phyloP scores from a whole-genome alignment of 2,888 invertebrate genomes.

The Noctua janthe region DNA sequence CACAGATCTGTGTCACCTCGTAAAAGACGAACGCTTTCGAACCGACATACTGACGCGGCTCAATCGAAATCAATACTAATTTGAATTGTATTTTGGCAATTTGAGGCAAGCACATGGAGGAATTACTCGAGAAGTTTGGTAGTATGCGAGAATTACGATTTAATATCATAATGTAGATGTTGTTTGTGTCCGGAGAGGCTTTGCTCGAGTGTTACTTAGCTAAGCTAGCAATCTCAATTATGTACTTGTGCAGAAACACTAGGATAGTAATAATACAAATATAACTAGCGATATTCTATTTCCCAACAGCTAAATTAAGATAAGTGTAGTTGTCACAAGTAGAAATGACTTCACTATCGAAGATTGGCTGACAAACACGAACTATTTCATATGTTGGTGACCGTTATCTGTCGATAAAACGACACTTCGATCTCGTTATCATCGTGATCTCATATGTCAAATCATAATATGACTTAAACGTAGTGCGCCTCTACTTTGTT shows the following conservation, averaged over 20 bases:
- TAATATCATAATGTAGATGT: constrained; percentile 26
- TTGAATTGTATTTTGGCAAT: constrained; percentile 56
- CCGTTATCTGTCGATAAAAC: not conserved
- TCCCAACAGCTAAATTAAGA: not conserved
- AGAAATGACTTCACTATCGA: constrained; percentile 9
- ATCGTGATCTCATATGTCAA: not conserved
- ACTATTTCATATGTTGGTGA: constrained; percentile 1
- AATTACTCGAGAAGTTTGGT: constrained; percentile 28
- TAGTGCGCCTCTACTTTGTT: not conserved
- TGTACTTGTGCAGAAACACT: not conserved
- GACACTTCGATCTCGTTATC: not conserved
- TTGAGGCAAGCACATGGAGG: constrained; percentile 40
- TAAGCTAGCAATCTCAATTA: not conserved
- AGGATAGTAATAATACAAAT: not conserved
- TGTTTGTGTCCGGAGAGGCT: not conserved
- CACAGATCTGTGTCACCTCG: constrained; percentile 40
- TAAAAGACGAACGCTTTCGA: constrained; percentile 33
- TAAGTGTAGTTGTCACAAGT: not conserved
- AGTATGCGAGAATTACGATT: constrained; percentile 24
- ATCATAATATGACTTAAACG: not conserved
- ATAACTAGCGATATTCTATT: not conserved
- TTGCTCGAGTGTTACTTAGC: constrained; percentile 7
- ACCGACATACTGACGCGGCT: constrained; percentile 27
- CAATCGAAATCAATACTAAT: constrained; percentile 46
- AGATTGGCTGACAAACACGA: not conserved